Percentiles rank a stretch among this genome's conserved stretches.
These are phyloP conservation scores for Bombycilla garrulus DNA, from an alignment of 2,113 vertebrate species.

Conservation along the genomic window DNA sequence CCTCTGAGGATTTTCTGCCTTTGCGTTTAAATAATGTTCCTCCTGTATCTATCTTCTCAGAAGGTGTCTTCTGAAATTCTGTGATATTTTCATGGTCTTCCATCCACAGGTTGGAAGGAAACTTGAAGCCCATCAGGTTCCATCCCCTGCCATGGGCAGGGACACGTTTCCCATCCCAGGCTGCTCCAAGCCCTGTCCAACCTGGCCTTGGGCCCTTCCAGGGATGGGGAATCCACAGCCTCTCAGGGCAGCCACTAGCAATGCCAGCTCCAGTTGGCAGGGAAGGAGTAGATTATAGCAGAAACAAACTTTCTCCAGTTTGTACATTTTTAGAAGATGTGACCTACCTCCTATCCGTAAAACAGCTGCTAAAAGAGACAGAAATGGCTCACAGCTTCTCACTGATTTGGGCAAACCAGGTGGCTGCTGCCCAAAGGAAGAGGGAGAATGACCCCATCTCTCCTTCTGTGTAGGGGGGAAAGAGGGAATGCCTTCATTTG, in stretches of 20 bases:
- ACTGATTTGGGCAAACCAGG: neutral
- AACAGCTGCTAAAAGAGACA: neutral
- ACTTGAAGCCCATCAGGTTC: neutral
- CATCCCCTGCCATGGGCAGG: neutral
- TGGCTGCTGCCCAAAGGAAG: neutral
- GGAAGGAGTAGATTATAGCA: neutral
- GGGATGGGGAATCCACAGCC: neutral
- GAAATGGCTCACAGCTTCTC: neutral
- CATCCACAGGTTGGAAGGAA: neutral
- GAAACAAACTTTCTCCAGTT: neutral
- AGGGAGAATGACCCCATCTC: neutral
- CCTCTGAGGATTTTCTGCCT: neutral
- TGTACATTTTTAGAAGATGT: neutral
- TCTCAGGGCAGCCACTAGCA: neutral
- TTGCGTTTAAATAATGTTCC: neutral
- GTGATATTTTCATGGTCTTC: neutral
- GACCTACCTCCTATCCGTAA: neutral
- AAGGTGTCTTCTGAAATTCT: neutral
- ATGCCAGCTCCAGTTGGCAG: neutral
- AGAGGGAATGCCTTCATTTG: neutral
- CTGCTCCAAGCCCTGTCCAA: rapidly evolving
- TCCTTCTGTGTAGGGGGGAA: neutral
- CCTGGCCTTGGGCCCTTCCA: neutral
- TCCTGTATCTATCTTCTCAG: neutral
- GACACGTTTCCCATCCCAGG: neutral